These are phyloP conservation scores for Zaprionus lineosus DNA, from an alignment of 2,888 invertebrate genomes.

Conservation along the genomic window DNA sequence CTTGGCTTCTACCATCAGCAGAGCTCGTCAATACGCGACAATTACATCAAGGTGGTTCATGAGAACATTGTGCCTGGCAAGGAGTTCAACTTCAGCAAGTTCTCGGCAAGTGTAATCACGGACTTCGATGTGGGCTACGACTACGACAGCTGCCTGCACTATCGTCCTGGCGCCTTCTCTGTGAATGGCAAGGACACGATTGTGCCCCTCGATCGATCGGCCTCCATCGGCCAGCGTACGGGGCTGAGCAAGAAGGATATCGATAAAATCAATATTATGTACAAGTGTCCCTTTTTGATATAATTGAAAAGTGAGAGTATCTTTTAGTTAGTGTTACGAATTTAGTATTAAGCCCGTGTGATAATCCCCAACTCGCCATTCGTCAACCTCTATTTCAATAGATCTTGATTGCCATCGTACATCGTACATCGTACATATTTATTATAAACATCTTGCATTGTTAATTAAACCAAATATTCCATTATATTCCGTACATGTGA, in stretches of 20 bases:
- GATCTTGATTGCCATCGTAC: not conserved
- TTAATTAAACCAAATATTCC: slow-evolving; percentile 40
- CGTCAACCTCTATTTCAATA: not conserved
- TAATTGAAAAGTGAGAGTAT: slow-evolving; percentile 32
- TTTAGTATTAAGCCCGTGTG: slow-evolving; percentile 51
- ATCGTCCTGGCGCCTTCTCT: slow-evolving; percentile 89
- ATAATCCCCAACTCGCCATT: slow-evolving; percentile 36
- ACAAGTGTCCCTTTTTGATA: slow-evolving; percentile 74
- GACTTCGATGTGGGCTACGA: slow-evolving; percentile 89
- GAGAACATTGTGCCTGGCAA: slow-evolving; percentile 84
- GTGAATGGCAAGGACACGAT: slow-evolving; percentile 88
- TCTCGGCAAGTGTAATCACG: slow-evolving; percentile 84
- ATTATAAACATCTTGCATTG: slow-evolving; percentile 27
- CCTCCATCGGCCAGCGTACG: slow-evolving; percentile 78
- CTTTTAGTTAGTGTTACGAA: slow-evolving; percentile 3
- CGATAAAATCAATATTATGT: slow-evolving; percentile 80
- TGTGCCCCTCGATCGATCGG: slow-evolving; percentile 82
- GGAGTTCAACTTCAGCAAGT: slow-evolving; percentile 88
- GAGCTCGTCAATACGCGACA: slow-evolving; percentile 89
- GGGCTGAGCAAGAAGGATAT: slow-evolving; percentile 77
- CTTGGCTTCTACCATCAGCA: slow-evolving; percentile 92
- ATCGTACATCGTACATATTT: too few relatives aligned
- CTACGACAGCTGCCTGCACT: slow-evolving; percentile 91
- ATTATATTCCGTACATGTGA: slow-evolving; percentile 8
- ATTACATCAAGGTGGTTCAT: slow-evolving; percentile 85